Evolutionary conservation across 2,797 vertebrate genomes (phyloP), one percentile per base, ranked within the genome.

Genomic region (Leptoclinus maculatus): DNA sequence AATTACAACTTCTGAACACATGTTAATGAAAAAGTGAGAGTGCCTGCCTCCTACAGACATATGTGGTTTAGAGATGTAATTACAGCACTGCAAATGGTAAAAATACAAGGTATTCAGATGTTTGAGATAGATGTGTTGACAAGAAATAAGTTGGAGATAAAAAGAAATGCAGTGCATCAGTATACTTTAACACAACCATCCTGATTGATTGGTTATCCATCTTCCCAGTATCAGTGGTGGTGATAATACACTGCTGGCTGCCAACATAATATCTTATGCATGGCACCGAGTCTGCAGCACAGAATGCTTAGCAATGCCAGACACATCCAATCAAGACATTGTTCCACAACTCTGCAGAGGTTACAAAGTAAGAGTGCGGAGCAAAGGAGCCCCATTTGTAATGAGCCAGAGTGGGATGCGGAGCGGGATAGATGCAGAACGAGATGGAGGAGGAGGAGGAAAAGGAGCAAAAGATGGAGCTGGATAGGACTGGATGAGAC

Each of bases 301-400:
- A 78, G 78, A 78, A 84, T 74, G 66, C 79, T 89, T 77, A 71
- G 80, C 76, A 66, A 90, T 90, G 87, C 89, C 82, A 84, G 84
- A 80, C 86, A 82, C 90, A 91, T 88, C 87, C 90, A 91, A 92
- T 88, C 83, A 88, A 85, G 76, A 84, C 88, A 89, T 87, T 91
- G 88, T 90, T 88, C 83, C 76, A 84, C 68, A 85, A 76, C 88
- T 82, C 88, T 72, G 62, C 34, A 71, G 89, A 88, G 76, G 83
- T 81, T 85, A 86, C 74, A 75, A 58, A 82, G 77, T 79, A 66
- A 67, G 78, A 69, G 59, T 63, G 78, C 38, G 41, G 78, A 82
- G 83, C 73, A 64, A 71, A 76, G 58, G 76, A 80, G 78, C 13
- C 71, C 60, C 51, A 63, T 86, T 78, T 83, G 79, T 83, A 91